These are phyloP conservation scores for Leptinotarsa tumamoca DNA, from an alignment of 2,888 invertebrate species.

Conservation along the genomic window DNA sequence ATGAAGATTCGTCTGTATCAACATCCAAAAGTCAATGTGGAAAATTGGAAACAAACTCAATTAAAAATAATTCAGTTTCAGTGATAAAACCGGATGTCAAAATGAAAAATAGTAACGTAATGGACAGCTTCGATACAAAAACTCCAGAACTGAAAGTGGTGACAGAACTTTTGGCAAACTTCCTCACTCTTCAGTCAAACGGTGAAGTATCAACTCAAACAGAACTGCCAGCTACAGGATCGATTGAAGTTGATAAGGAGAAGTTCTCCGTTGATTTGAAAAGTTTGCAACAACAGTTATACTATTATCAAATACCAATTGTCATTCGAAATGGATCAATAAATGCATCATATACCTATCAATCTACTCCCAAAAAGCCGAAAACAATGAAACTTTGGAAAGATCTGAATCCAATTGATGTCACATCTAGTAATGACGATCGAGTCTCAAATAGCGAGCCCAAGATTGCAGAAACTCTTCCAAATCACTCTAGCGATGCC, in stretches of 20 bases:
- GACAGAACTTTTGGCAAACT: slow-evolving; percentile 25
- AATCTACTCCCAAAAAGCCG: neutral
- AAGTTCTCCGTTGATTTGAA: slow-evolving; percentile 39
- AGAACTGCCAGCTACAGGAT: neutral
- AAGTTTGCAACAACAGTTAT: slow-evolving; percentile 44
- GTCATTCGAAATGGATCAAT: slow-evolving; percentile 39
- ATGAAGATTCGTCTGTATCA: neutral
- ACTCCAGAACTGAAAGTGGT: slow-evolving; percentile 38
- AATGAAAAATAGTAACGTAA: slow-evolving; percentile 40
- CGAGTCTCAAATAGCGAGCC: neutral
- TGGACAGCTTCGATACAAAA: slow-evolving; percentile 32
- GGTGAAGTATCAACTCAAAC: neutral
- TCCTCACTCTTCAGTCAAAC: slow-evolving; percentile 12
- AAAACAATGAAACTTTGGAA: slow-evolving; percentile 31
- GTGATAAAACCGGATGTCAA: slow-evolving; percentile 40
- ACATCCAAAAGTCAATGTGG: slow-evolving; percentile 5
- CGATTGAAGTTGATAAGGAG: slow-evolving; percentile 8
- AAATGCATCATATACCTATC: slow-evolving; percentile 31
- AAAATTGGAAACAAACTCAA: too few species aligned
- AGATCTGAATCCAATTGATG: slow-evolving; percentile 34
- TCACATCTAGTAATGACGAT: slow-evolving; percentile 1
- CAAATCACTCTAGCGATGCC: neutral
- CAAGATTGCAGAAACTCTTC: neutral
- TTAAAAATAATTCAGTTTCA: neutral
- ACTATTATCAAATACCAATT: slow-evolving; percentile 47